Conservation (phyloP, 2,888 invertebrate genomes). For the Lordiphosa fenestrarum region DNA sequence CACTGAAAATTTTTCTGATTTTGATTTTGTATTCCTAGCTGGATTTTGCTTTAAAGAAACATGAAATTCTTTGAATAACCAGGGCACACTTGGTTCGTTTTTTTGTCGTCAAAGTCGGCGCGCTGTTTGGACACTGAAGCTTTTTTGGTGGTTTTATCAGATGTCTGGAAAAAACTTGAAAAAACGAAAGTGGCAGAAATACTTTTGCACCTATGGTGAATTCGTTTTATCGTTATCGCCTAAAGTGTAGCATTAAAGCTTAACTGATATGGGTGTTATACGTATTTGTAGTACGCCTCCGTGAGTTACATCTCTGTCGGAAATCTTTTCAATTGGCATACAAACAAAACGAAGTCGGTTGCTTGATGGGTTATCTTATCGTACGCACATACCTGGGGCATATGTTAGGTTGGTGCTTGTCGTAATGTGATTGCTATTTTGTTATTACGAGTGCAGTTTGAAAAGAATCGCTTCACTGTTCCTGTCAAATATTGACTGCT, state of each 20-base stretch:
- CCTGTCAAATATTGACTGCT: no score
- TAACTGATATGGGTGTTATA: conserved; percentile 9
- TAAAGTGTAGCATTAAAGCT: conserved; percentile 34
- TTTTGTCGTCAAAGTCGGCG: conserved; percentile 5
- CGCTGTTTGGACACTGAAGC: conserved; percentile 10
- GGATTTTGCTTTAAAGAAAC: conserved; percentile 9
- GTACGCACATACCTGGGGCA: conserved; percentile 31
- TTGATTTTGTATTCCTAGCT: background rate
- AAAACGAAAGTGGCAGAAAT: conserved; percentile 49
- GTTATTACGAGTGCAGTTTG: no score
- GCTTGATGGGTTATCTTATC: conserved; percentile 14
- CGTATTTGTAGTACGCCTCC: background rate
- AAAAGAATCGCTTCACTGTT: no score
- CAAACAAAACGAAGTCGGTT: conserved; percentile 2
- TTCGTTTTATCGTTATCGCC: conserved; percentile 58
- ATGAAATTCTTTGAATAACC: conserved; percentile 8
- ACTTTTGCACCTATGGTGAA: conserved; percentile 61
- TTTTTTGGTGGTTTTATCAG: conserved; percentile 4
- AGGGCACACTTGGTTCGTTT: conserved; percentile 5
- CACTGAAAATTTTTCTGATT: conserved; percentile 19
- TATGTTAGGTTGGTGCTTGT: conserved; percentile 14
- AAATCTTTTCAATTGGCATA: conserved; percentile 10
- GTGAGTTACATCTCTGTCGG: background rate
- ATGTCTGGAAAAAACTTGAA: conserved; percentile 4
- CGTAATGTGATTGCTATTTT: conserved; percentile 1